Evolutionary conservation across 1,140 invertebrate genomes (phyloP).

Genomic region (Laupala kohalensis): DNA sequence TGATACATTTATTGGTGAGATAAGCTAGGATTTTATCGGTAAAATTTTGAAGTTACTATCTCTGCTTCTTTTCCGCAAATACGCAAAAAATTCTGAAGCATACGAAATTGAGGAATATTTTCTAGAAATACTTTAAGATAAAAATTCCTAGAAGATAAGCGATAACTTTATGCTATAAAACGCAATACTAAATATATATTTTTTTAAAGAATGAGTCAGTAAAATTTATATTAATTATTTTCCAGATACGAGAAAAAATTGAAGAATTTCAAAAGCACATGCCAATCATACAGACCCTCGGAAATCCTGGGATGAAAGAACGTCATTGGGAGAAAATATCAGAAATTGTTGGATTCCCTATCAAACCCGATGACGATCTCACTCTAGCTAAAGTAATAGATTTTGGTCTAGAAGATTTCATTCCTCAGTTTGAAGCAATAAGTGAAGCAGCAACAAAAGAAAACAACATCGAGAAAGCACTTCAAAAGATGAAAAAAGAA

Average conservation of each 20-base stretch:
- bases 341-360: slow-evolving; percentile 86
- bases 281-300: slow-evolving; percentile 80
- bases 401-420: slow-evolving; percentile 80
- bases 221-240: too few species aligned
- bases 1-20: too few species aligned
- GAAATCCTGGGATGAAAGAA: slow-evolving; percentile 84
- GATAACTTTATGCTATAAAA: too few species aligned
- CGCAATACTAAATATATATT: too few species aligned
- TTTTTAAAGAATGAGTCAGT: too few species aligned
- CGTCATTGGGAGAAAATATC: slow-evolving; percentile 94
- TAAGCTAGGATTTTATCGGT: too few species aligned
- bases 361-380: slow-evolving; percentile 70
- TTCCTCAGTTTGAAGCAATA: slow-evolving; percentile 81
- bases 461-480: slow-evolving; percentile 77
- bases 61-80: too few species aligned
- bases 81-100: too few species aligned
- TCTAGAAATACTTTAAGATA: too few species aligned
- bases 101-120: too few species aligned
- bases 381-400: slow-evolving; percentile 80
- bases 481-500: slow-evolving; percentile 83
- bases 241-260: slow-evolving; percentile 51
- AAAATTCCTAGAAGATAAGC: too few species aligned
- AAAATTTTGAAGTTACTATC: too few species aligned
- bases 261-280: slow-evolving; percentile 83
- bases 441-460: slow-evolving; percentile 93